phyloP scores from a whole-genome alignment of 2,797 vertebrate genomes.

The Denticeps clupeoides region DNA sequence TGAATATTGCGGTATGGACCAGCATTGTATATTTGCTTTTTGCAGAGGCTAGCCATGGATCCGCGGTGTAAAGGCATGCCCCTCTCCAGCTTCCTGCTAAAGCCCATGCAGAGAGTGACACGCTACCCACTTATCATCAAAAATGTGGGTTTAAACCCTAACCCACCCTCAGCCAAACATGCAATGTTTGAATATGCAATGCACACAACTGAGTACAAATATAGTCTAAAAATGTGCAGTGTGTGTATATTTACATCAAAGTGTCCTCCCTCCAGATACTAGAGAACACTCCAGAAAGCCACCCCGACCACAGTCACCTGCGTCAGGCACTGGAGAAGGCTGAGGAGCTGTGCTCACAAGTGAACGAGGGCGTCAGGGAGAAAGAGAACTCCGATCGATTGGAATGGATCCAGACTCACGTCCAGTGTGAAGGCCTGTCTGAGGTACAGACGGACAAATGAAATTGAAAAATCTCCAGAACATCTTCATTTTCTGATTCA shows the following conservation, averaged over 20 bases:
- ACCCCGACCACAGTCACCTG: slow-evolving; percentile 91
- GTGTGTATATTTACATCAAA: too few relatives aligned
- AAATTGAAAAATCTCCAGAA: too few relatives aligned
- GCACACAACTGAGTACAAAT: too few relatives aligned
- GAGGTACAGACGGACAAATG: slow-evolving; percentile 69
- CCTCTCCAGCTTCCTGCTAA: slow-evolving; percentile 92
- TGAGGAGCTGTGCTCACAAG: slow-evolving; percentile 89
- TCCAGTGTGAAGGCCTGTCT: slow-evolving; percentile 91
- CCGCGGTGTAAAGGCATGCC: slow-evolving; percentile 96
- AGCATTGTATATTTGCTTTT: too few relatives aligned
- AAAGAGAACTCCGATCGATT: slow-evolving; percentile 96
- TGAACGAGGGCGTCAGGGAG: slow-evolving; percentile 92
- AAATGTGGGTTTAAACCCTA: slow-evolving; percentile 68
- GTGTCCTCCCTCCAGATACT: slow-evolving; percentile 62
- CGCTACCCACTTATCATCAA: slow-evolving; percentile 97
- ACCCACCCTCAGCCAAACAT: slow-evolving; percentile 1
- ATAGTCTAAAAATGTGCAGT: background rate
- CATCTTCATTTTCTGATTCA: too few relatives aligned
- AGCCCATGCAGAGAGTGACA: slow-evolving; percentile 96
- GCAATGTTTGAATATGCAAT: too few relatives aligned
- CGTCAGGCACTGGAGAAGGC: slow-evolving; percentile 91
- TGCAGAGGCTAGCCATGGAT: slow-evolving; percentile 92
- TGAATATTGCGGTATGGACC: slow-evolving; percentile 12
- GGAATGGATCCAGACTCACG: slow-evolving; percentile 96
- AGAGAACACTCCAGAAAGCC: slow-evolving; percentile 90